Evolutionary conservation across 2,113 vertebrate species (phyloP), one percentile per base, ranked within the genome.

Genomic region (Plestiodon gilberti): DNA sequence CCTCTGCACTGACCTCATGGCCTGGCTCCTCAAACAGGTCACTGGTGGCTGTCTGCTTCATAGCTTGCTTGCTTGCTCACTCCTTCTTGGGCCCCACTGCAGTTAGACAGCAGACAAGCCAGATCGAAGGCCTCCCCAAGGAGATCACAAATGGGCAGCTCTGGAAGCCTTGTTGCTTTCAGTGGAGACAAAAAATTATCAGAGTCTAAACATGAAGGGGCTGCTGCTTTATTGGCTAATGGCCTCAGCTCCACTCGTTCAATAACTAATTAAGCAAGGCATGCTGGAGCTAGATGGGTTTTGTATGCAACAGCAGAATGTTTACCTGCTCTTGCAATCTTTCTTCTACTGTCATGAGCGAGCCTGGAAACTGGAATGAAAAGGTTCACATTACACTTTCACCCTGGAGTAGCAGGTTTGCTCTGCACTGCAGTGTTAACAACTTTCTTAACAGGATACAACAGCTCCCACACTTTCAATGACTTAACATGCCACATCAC

Each of bases 241-340:
- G 77, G 87, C 90, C 89, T 84, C 92, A 94, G 92, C 91, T 93
- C 88, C 85, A 89, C 84, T 85, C 78, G 75, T 85, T 93, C 90
- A 83, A 91, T 94, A 94, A 91, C 73, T 91, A 91, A 93, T 94
- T 93, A 94, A 90, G 82, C 88, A 90, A 95, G 89, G 92, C 91
- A 86, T 90, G 88, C 89, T 85, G 71, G 20, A 80, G 17, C 0
- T 6, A 88, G 85, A 80, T n/a, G 62, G 88, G 86, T 87, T 87
- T 90, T 40, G 30, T 82, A 93, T 82, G 88, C 76, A 91, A 83
- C 78, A 78, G 61, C 87, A 89, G 89, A 75, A 82, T 1, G 25
- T 70, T 86, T 83, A 38, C 0, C 3, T 33, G 22, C 2, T 0
- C 86, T 89, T 82, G 80, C 69, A 62, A 95, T 93, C 82, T 61